A percentile compares a stretch with the other conserved stretches of the same genome.
Conservation (phyloP, 2,113 vertebrate genomes). For the Lanius ludovicianus region DNA sequence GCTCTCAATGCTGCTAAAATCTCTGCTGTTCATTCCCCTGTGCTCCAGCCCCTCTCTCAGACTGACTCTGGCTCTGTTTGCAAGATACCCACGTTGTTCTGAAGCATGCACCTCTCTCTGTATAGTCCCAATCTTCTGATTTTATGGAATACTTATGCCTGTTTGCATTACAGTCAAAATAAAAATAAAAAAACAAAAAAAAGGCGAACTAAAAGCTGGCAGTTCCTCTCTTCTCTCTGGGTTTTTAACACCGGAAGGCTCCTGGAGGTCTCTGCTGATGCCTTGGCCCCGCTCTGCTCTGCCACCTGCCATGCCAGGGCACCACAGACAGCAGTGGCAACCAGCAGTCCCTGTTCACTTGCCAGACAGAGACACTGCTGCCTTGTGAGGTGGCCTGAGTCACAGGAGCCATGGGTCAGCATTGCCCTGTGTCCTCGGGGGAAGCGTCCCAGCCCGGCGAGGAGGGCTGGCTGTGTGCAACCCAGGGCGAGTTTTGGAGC, state of each 20-base stretch:
- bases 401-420: not conserved
- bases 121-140: slow-evolving; percentile 67
- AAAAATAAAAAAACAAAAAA: slow-evolving; percentile 76
- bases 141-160: slow-evolving; percentile 78
- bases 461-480: not conserved
- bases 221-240: not conserved
- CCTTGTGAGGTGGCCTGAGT: not conserved
- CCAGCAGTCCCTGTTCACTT: not conserved
- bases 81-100: slow-evolving; percentile 61
- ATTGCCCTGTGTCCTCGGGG: not conserved
- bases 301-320: not conserved
- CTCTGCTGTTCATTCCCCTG: slow-evolving; percentile 44
- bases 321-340: not conserved
- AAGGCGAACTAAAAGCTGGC: not conserved
- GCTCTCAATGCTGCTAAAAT: slow-evolving; percentile 72
- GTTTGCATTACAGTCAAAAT: slow-evolving; percentile 79
- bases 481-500: not conserved
- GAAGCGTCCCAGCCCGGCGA: not conserved
- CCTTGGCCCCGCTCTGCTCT: not conserved
- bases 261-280: not conserved
- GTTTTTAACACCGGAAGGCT: not conserved
- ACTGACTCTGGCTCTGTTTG: slow-evolving; percentile 53
- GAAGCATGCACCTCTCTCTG: slow-evolving; percentile 76
- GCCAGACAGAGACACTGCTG: not conserved
- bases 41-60: slow-evolving; percentile 55